Base-by-base conservation (phyloP, 2,888 invertebrate genomes). In the Diaphora mendica region DNA sequence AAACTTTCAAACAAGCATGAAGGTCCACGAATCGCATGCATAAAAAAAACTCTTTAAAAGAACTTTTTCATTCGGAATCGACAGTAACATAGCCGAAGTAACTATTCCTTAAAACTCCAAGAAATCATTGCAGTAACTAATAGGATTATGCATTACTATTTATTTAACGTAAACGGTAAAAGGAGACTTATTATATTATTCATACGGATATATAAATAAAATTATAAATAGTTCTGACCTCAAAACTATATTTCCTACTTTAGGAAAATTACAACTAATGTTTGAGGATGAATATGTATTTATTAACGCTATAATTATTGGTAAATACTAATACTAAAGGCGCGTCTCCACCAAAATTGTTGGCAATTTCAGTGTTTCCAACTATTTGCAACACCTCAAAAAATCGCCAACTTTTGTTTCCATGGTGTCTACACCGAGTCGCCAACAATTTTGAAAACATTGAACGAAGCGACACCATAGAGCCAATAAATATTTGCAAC, bases 171-270 rank as follows among this genome's bases (percentile, higher is more conserved):
- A 26, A 59, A 33, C 33, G 33, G 33, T 33, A 33, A 33, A n/a
- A 26, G 26, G 59, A 59, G 59, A 26, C 59, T n/a, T n/a, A 59
- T 59, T 39, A 59, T 26, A 55, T 55, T n/a, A n/a, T n/a, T 39
- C 39, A 42, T 44, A 30, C 11, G 44, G 30, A 67, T 67, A 30
- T 48, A 67, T 23, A 48, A 30, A 17, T 30, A 17, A 17, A 62
- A 30, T 15, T 62, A 62, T 62, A 62, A 62, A 62, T 62, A 62
- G 30, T 62, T 17, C 62, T 62, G 62, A 62, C 30, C 62, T 62
- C 30, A 62, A 62, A 15, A 17, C 30, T 62, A 17, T 48, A 66
- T 42, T 66, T 44, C 67, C 23, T 33, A 67, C 48, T 3, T 48
- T 30, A 67, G 67, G 48, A 67, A 67, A 67, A 48, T 67, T 67